Conservation (phyloP, 1,140 invertebrate genomes). For the Drosophila truncata region DNA sequence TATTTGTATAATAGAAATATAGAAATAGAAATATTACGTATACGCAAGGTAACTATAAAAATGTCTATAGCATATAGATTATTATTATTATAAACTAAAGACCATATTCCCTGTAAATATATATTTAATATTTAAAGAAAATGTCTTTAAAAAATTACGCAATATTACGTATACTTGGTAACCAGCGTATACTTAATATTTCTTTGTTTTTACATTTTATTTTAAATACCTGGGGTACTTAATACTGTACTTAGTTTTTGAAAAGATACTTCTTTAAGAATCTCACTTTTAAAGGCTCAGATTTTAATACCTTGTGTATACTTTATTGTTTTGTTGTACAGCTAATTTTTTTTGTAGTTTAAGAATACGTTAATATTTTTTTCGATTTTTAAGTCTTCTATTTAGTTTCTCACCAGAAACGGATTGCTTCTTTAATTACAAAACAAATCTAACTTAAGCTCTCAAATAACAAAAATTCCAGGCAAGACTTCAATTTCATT, state of each 20-base stretch:
- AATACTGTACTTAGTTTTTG: too few species aligned
- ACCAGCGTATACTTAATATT: neutral
- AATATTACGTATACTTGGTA: neutral
- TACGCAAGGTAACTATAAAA: too few species aligned
- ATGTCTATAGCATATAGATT: neutral
- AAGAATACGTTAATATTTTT: too few species aligned
- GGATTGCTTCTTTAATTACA: neutral
- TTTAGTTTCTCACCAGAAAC: neutral
- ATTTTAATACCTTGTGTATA: too few species aligned
- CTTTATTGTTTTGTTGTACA: too few species aligned
- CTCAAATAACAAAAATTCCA: neutral
- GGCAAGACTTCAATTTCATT: neutral
- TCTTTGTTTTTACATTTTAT: neutral
- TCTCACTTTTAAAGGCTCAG: too few species aligned
- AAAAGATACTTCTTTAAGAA: too few species aligned
- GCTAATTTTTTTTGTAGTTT: too few species aligned
- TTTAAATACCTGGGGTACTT: too few species aligned
- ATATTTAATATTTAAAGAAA: neutral
- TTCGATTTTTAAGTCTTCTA: too few species aligned
- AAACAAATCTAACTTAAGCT: neutral
- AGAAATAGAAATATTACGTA: too few species aligned
- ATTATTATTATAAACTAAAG: neutral
- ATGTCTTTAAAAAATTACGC: accelerated
- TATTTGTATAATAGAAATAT: neutral
- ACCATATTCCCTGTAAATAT: neutral